Evolutionary conservation across 2,888 invertebrate species (phyloP), one percentile per base, ranked within the genome.

Genomic region (Luperina testacea): DNA sequence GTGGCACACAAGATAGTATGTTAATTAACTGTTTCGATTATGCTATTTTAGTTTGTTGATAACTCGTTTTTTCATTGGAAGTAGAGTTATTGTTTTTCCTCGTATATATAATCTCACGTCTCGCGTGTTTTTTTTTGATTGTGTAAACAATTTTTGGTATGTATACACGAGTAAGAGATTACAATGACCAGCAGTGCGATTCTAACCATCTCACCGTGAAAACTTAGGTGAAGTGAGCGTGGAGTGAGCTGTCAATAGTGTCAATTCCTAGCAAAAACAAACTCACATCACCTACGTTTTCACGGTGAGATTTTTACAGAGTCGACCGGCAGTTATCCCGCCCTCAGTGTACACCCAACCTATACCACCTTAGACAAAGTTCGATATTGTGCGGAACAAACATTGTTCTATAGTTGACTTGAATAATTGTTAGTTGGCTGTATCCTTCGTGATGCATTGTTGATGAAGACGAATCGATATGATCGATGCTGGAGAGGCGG

Each of bases 321-420:
- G 1, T 32, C 32, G 32, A 32, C 32, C 32, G 32, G 32, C 38
- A 71, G 3, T n/a, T 17, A 38, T 38, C 15, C 11, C 24, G 9
- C 5, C 2, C 61, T 27, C 70, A 68, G 70, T 83, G 79, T 80
- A 20, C 24, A 17, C 7, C 53, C 51, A 57, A 32, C 87, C 51
- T 71, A 57, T 32, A 53, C 73, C 69, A 77, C 70, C 77, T 79
- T 82, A 89, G 87, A 86, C 89, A 85, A 92, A 92, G 87, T 91
- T 92, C 80, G 87, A 89, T 89, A 90, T 88, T 89, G 88, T 87
- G 74, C 81, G 81, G 79, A 85, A 88, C 89, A 90, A 90, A 92
- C 89, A 89, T 81, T 89, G 90, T 90, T 87, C 80, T 71, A 82
- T 45, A 79, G 76, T 79, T 78, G 80, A 82, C 83, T 90, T 78